Evolutionary conservation across 53 echinoderm and acorn worm genomes (phyloP), one percentile per base, ranked within the genome.

Genomic region (Luidia sarsii): DNA sequence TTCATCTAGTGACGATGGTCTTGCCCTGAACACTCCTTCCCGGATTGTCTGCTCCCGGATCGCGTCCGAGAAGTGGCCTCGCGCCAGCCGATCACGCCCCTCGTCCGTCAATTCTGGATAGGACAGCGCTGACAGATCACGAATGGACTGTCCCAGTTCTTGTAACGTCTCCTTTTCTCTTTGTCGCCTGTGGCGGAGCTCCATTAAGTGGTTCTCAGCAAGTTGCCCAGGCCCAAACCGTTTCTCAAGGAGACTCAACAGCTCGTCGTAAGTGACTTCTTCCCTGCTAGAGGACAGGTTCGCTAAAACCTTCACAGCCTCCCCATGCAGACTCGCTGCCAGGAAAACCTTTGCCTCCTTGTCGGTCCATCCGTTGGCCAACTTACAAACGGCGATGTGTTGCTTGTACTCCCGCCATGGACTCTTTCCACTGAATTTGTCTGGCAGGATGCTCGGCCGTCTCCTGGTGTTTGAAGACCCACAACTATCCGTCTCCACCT

Each of bases 381-480:
- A 16, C n/a, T 37, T 43, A 2, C 61, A 46, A n/a, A 63, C 28
- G 7, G 32, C 39, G 62, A 79, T 62, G 34, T 79, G 79, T 5
- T 33, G 45, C 50, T 21, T 62, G 33, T 79, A 79, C 11, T 43
- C 33, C 21, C 48, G 18, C 63, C 79, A 63, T 0, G 64, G 64
- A 9, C 32, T 63, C 33, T 80, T 80, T n/a, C 64, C 80, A 38
- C 33, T 49, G 31, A 64, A 80, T 31, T 64, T 41, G 31, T 80
- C 80, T 4, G 80, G 80, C 24, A 63, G 20, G 48, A 80, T 80
- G 24, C 64, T 80, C 22, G 80, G 80, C 18, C 65, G 22, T 39
- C 41, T 65, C 23, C 39, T 65, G n/a, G n/a, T n/a, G n/a, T n/a
- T n/a, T n/a, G n/a, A n/a, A n/a, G n/a, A n/a, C n/a, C n/a, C n/a